Evolutionary conservation across 2,113 vertebrate genomes (phyloP).

Genomic region (Artemisiospiza belli): DNA sequence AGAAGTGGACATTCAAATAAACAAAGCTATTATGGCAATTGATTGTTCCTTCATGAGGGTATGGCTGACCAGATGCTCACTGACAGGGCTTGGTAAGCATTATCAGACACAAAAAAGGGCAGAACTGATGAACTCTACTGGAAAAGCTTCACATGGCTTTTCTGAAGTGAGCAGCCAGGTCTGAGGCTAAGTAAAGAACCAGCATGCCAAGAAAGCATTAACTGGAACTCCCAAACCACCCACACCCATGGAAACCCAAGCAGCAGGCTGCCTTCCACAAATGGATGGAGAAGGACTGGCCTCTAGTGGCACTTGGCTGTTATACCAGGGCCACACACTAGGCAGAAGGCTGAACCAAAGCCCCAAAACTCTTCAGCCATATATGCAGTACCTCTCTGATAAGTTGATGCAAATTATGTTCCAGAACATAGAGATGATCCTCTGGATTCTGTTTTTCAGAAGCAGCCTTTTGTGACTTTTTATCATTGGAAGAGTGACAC

Average conservation of each 20-base stretch:
- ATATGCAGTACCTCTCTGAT: conserved; percentile 89
- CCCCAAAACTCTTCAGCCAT: neutral
- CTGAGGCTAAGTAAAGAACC: neutral
- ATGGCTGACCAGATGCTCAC: neutral
- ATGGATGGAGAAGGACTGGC: neutral
- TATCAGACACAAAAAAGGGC: neutral
- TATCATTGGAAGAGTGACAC: conserved; percentile 92
- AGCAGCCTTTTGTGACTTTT: conserved; percentile 84
- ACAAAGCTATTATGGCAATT: neutral
- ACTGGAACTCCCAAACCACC: neutral
- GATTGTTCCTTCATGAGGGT: neutral
- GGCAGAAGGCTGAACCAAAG: neutral
- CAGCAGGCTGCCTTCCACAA: neutral
- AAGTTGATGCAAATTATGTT: conserved; percentile 95
- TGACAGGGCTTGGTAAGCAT: neutral
- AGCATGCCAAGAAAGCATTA: neutral
- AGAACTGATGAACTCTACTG: neutral
- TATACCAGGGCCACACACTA: neutral
- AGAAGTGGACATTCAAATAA: neutral
- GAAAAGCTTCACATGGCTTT: neutral
- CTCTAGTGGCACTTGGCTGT: neutral
- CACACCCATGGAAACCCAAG: neutral
- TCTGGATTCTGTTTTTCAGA: conserved; percentile 88
- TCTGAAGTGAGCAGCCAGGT: neutral
- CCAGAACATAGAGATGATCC: conserved; percentile 94